phyloP scores from a whole-genome alignment of 2,888 invertebrate genomes.

The Siphonodentalium dalli region DNA sequence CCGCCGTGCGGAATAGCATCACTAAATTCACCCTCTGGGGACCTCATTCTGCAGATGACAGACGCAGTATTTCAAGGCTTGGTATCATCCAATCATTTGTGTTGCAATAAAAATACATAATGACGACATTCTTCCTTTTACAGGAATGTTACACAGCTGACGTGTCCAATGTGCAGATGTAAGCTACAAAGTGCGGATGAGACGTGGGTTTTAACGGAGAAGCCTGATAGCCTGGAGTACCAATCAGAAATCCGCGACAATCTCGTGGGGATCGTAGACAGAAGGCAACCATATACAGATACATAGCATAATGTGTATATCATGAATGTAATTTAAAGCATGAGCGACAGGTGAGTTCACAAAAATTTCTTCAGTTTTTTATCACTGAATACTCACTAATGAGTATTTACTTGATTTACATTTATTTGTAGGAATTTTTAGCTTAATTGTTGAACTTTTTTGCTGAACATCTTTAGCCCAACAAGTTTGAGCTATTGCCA shows the following conservation, averaged over 20 bases:
- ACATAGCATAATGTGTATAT: too few relatives aligned
- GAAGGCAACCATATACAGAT: too few relatives aligned
- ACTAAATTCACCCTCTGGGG: background rate
- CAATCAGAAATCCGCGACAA: conserved; percentile 55
- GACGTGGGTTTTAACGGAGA: conserved; percentile 62
- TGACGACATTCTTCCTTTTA: conserved; percentile 30
- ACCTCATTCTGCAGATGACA: background rate
- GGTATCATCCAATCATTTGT: background rate
- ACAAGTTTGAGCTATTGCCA: too few relatives aligned
- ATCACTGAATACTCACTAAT: too few relatives aligned
- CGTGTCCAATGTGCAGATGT: conserved; percentile 76
- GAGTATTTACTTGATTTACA: too few relatives aligned
- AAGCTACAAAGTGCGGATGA: conserved; percentile 73
- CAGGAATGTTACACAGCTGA: conserved; percentile 76
- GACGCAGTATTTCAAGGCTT: background rate
- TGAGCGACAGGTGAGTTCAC: too few relatives aligned
- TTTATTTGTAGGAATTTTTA: too few relatives aligned
- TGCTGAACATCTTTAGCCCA: too few relatives aligned
- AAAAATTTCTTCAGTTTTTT: too few relatives aligned
- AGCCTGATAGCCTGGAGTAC: conserved; percentile 55
- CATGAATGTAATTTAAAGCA: too few relatives aligned
- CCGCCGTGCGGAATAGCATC: background rate
- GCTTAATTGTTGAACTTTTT: too few relatives aligned
- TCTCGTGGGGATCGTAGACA: conserved; percentile 57
- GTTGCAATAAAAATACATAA: background rate